phyloP scores from a whole-genome alignment of 1,140 invertebrate species.

The Campoletis sonorensis region DNA sequence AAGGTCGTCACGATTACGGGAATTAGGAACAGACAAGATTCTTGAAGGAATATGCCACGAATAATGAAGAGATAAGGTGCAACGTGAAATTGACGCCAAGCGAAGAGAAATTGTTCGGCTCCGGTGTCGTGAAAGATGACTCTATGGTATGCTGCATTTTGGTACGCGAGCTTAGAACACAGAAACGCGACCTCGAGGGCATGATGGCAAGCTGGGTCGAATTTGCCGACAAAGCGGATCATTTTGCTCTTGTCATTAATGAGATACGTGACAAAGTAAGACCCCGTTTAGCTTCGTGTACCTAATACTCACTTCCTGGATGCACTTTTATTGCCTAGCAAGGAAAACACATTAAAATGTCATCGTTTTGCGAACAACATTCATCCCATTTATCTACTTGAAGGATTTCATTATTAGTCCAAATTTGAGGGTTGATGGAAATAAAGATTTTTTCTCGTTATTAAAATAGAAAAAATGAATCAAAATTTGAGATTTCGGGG shows the following conservation, averaged over 20 bases:
- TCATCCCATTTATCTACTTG: too few species aligned
- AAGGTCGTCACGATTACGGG: too few species aligned
- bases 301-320: neutral
- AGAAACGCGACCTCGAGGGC: constrained; percentile 45
- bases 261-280: constrained; percentile 46
- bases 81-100: constrained; percentile 50
- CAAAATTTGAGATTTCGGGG: too few species aligned
- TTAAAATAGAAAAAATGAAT: too few species aligned
- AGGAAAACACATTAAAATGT: neutral
- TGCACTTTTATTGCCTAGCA: neutral
- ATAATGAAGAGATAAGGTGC: constrained; percentile 34
- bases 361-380: too few species aligned
- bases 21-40: constrained; percentile 33
- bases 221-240: constrained; percentile 48
- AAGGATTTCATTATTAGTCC: too few species aligned
- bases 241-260: constrained; percentile 26
- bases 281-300: constrained; percentile 4
- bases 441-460: too few species aligned
- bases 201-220: constrained; percentile 42
- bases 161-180: constrained; percentile 51
- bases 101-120: constrained; percentile 50
- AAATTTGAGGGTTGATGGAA: too few species aligned
- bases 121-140: constrained; percentile 49
- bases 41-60: constrained; percentile 46
- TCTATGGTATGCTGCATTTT: constrained; percentile 56